Percentiles rank a stretch among this genome's conserved stretches.
phyloP scores from a whole-genome alignment of 2,797 vertebrate genomes.

The Sciurus carolinensis region DNA sequence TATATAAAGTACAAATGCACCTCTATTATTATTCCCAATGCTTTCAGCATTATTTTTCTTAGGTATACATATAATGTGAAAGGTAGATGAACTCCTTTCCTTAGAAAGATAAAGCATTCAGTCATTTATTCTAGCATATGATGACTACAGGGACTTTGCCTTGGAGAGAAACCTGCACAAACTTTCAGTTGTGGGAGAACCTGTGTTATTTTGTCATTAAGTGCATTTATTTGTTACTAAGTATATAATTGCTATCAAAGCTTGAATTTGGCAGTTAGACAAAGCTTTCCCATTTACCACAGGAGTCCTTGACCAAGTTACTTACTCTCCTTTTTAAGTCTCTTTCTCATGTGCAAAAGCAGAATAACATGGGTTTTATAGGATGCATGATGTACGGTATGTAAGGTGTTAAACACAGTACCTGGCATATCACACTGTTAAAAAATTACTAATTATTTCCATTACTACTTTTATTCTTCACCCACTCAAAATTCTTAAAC shows the following conservation, averaged over 20 bases:
- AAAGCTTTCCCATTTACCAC: neutral
- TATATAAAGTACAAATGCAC: conserved; percentile 21
- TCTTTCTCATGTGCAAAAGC: conserved; percentile 24
- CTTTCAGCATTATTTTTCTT: conserved; percentile 41
- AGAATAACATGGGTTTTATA: neutral
- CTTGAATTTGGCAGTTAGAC: conserved; percentile 33
- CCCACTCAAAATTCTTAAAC: conserved; percentile 44
- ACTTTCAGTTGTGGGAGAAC: neutral
- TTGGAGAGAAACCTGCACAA: neutral
- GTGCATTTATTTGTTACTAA: neutral
- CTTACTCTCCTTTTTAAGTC: conserved; percentile 21
- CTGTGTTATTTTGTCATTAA: neutral
- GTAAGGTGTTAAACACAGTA: neutral
- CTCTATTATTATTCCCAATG: neutral
- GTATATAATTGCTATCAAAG: neutral
- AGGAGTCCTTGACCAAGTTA: neutral
- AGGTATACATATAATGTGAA: neutral
- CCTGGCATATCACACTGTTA: neutral
- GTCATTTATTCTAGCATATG: conserved; percentile 24
- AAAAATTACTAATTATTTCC: conserved; percentile 28
- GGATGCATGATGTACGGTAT: neutral
- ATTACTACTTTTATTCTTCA: conserved; percentile 39
- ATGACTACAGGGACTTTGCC: conserved; percentile 22
- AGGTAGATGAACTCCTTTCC: neutral
- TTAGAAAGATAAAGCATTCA: conserved; percentile 47